Base-by-base conservation (phyloP, 2,113 vertebrate genomes). In the Petroica traversi region DNA sequence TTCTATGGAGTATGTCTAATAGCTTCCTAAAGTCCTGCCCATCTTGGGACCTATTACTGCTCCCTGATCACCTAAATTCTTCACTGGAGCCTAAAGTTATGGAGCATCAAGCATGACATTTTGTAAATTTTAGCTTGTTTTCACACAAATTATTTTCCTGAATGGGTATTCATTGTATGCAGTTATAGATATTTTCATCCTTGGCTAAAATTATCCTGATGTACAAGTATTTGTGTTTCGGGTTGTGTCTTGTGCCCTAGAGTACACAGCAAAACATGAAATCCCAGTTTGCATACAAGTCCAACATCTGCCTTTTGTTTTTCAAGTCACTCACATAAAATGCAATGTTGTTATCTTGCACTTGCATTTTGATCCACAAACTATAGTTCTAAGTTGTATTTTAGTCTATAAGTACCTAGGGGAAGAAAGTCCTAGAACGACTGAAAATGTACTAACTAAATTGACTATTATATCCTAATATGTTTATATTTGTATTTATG, bases 21-120 rank as follows among this genome's bases (percentile, higher is more conserved):
- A 15, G 34, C 22, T 81, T 19, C 40, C 71, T 81, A 59, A 91
- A 71, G 29, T 57, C 26, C 43, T 85, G 22, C 6, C 28, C 20
- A 36, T n/a, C n/a, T 59, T 68, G 49, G 73, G 19, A 76, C 8
- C 4, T 63, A 9, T 54, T 72, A n/a, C 12, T 0, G 0, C 11
- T 76, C 24, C 14, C 22, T 64, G 31, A 72, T 9, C 12, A 36
- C 5, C 20, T 48, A 31, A 48, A 29, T 68, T 80, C 24, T 72
- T 76, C 9, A 0, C 41, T 62, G 38, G 16, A 85, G 3, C 3
- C 25, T 69, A 49, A 72, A 58, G 38, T 49, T 85, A 58, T 5
- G 8, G 14, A 71, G 19, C 11, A 52, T 49, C 16, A 59, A 79
- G 14, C 16, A 69, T 58, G 38, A 49, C 3, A 29, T 31, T 85